phyloP scores from a whole-genome alignment of 2,888 invertebrate genomes.

The Orgyia antiqua region DNA sequence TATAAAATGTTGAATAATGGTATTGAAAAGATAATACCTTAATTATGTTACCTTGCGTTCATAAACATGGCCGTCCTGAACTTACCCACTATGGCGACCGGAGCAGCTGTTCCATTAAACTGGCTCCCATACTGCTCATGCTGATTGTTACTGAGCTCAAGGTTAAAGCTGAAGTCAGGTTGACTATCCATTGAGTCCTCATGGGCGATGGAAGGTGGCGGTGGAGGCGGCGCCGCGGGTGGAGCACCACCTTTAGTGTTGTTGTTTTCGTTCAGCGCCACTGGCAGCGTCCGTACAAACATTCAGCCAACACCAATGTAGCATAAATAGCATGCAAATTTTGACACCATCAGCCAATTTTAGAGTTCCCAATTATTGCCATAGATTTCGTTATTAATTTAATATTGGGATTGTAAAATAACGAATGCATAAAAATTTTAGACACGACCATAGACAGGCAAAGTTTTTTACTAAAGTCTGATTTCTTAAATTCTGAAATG shows the following conservation, averaged over 20 bases:
- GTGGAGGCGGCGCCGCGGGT: constrained; percentile 62
- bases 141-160: constrained; percentile 84
- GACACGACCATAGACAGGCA: too few species aligned
- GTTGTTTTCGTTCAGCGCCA: constrained; percentile 52
- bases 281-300: constrained; percentile 57
- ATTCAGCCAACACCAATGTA: constrained; percentile 25
- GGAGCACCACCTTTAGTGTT: constrained; percentile 58
- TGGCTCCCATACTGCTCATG: constrained; percentile 86
- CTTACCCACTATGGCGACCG: constrained; percentile 70
- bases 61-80: too few species aligned
- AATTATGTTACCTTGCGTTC: too few species aligned
- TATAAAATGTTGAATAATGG: too few species aligned
- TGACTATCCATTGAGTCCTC: constrained; percentile 58
- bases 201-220: constrained; percentile 68
- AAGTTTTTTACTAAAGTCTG: too few species aligned
- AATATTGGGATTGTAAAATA: too few species aligned
- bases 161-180: constrained; percentile 79
- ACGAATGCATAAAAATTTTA: too few species aligned
- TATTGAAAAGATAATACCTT: too few species aligned
- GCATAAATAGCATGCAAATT: constrained; percentile 15
- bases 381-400: constrained; percentile 1
- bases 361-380: constrained; percentile 6
- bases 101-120: constrained; percentile 60
- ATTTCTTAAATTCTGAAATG: too few species aligned
- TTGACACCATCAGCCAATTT: constrained; percentile 9